These are phyloP conservation scores for Tupaia chinensis DNA, from an alignment of 2,113 vertebrate species.

Conservation along the genomic window DNA sequence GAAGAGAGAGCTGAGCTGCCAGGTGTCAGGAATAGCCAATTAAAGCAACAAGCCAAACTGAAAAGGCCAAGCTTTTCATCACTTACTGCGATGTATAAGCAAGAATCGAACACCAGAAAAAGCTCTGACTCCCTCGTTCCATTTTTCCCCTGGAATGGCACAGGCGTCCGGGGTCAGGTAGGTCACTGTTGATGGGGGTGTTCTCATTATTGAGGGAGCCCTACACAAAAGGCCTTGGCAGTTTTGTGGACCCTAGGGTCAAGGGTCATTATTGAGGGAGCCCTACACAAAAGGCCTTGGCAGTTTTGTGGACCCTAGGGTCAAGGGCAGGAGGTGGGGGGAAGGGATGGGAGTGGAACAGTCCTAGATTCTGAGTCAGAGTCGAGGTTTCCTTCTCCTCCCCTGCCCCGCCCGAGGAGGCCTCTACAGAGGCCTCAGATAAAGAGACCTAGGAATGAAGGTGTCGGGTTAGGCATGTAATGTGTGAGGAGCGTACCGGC, in stretches of 20 bases:
- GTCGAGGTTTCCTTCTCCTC: neutral
- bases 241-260: neutral
- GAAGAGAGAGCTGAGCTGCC: neutral
- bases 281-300: neutral
- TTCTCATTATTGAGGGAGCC: neutral
- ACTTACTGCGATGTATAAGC: neutral
- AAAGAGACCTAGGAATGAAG: neutral
- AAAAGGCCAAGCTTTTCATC: neutral
- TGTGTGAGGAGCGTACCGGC: rapidly evolving
- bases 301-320: neutral
- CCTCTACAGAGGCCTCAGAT: neutral
- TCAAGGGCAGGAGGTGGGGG: no score
- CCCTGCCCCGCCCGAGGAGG: neutral
- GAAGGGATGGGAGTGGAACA: neutral
- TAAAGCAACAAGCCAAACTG: neutral
- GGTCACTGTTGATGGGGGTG: neutral
- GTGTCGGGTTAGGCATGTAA: neutral
- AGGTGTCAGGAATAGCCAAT: neutral
- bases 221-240: neutral
- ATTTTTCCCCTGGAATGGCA: neutral
- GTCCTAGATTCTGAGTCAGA: neutral
- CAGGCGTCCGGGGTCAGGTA: neutral
- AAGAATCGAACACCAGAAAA: neutral
- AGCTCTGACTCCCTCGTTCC: neutral
- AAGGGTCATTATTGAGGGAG: neutral